A percentile compares a stretch with the other conserved stretches of the same genome.
phyloP scores from a whole-genome alignment of 92 coral and sea anemone species.

The Epizoanthus illoricatus region DNA sequence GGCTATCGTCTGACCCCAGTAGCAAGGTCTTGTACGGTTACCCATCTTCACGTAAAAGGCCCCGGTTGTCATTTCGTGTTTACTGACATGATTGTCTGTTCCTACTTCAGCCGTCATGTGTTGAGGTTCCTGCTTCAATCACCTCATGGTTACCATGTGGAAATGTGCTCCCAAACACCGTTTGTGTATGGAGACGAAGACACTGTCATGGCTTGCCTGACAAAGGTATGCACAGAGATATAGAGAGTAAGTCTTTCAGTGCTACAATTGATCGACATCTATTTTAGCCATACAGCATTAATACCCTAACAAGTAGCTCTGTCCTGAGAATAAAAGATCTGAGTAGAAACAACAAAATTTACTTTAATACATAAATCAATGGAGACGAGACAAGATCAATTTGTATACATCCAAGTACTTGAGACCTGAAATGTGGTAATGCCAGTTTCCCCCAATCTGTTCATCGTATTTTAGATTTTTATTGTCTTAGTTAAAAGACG shows the following conservation, averaged over 20 bases:
- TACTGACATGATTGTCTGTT: not conserved
- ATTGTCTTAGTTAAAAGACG: not conserved
- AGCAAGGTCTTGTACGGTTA: too few species aligned
- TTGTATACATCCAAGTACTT: too few species aligned
- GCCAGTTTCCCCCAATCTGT: not conserved
- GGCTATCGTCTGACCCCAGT: too few species aligned
- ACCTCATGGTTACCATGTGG: constrained; percentile 89
- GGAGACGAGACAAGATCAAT: too few species aligned
- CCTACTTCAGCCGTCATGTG: constrained; percentile 81
- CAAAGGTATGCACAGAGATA: constrained; percentile 65
- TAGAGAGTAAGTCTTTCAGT: too few species aligned
- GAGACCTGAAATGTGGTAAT: too few species aligned
- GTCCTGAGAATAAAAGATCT: too few species aligned
- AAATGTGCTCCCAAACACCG: constrained; percentile 93
- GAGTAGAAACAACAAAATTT: too few species aligned
- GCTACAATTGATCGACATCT: too few species aligned
- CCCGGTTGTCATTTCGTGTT: not conserved
- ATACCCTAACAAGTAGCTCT: too few species aligned
- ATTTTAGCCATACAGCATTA: too few species aligned
- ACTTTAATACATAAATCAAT: too few species aligned
- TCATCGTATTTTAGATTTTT: not conserved
- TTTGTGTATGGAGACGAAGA: constrained; percentile 98
- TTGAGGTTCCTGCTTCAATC: constrained; percentile 90
- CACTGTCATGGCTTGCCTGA: constrained; percentile 84
- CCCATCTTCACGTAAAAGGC: not conserved